phyloP scores from a whole-genome alignment of 2,797 vertebrate genomes.

The Hippopotamyrus pictus region DNA sequence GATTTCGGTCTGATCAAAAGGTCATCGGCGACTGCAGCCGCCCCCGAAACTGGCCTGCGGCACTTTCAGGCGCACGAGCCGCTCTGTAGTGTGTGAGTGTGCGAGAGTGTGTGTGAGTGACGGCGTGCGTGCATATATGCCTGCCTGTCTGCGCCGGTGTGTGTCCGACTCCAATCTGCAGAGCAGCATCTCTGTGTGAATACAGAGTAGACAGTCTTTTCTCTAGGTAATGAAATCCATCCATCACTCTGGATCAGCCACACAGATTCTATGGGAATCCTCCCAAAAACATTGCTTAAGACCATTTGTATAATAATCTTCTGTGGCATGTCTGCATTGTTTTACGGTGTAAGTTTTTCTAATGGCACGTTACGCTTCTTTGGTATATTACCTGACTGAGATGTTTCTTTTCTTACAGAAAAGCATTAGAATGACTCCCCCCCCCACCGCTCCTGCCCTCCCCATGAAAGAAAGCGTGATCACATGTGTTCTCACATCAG shows the following conservation, averaged over 20 bases:
- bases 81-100: not conserved
- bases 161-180: not conserved
- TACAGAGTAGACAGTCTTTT: not conserved
- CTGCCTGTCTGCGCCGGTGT: not conserved
- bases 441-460: not conserved
- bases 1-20: not conserved
- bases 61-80: not conserved
- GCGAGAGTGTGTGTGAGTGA: not conserved
- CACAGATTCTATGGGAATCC: not conserved
- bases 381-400: not conserved
- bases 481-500: not conserved
- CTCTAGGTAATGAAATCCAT: conserved; percentile 9
- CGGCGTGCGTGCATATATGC: not conserved
- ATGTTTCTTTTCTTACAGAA: not conserved
- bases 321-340: not conserved
- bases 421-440: not conserved
- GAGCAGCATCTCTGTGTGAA: not conserved
- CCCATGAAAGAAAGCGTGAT: not conserved
- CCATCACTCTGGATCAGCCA: not conserved
- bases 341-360: not conserved
- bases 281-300: not conserved
- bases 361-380: not conserved
- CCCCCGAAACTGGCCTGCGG: not conserved
- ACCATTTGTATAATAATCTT: conserved; percentile 1
- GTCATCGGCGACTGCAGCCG: not conserved